Percentiles rank a stretch among this genome's conserved stretches.
Evolutionary conservation across 2,888 invertebrate species (phyloP).

Genomic region (Himalopsyche japonica): DNA sequence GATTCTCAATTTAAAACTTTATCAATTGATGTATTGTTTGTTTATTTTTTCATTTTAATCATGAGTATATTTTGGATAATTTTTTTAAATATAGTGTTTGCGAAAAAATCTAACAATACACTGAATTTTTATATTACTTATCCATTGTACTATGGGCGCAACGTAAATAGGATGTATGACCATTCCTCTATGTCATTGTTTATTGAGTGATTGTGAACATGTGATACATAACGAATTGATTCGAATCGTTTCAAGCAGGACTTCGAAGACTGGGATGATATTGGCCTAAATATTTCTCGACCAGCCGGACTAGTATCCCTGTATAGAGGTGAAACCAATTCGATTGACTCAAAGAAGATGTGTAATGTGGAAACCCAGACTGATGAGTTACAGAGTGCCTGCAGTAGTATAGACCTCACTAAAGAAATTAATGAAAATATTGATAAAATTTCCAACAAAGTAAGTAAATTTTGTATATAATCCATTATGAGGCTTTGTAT

Average conservation of each 20-base stretch:
- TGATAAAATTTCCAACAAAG: not conserved
- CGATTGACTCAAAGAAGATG: conserved; percentile 49
- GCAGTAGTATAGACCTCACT: not conserved
- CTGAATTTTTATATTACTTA: not conserved
- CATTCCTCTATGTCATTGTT: too few species aligned
- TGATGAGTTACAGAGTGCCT: conserved; percentile 46
- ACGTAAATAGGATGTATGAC: too few species aligned
- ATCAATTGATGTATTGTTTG: too few species aligned
- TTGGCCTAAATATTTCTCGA: conserved; percentile 82
- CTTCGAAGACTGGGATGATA: conserved; percentile 92
- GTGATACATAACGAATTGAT: conserved; percentile 27
- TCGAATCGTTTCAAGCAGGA: conserved; percentile 57
- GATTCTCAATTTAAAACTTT: too few species aligned
- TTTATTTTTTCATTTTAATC: too few species aligned
- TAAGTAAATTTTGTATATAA: not conserved
- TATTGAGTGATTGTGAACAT: not conserved
- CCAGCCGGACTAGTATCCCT: conserved; percentile 74
- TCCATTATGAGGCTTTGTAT: too few species aligned
- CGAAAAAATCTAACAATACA: too few species aligned
- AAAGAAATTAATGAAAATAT: not conserved
- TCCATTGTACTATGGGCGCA: too few species aligned
- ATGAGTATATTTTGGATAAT: too few species aligned
- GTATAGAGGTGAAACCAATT: conserved; percentile 60
- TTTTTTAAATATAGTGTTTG: too few species aligned
- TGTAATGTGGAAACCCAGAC: conserved; percentile 56